phyloP scores from a whole-genome alignment of 2,113 vertebrate species.

The Sitta europaea region DNA sequence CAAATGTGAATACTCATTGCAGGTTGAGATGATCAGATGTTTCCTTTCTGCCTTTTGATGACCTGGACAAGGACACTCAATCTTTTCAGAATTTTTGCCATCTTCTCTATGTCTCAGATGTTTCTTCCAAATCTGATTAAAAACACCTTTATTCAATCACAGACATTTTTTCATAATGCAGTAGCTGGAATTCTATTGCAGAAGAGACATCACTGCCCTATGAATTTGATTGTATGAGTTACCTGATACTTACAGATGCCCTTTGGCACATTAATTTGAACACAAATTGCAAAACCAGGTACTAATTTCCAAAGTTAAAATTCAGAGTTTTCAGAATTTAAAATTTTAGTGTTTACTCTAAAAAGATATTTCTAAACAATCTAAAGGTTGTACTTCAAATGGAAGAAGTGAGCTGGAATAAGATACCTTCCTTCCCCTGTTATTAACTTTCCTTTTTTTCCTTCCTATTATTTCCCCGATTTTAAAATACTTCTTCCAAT shows the following conservation, averaged over 20 bases:
- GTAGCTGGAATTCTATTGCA: not conserved
- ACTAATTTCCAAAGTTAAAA: not conserved
- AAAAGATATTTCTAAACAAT: not conserved
- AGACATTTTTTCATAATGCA: not conserved
- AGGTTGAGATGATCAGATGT: not conserved
- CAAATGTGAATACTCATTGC: not conserved
- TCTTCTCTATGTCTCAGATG: not conserved
- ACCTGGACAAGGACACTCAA: not conserved
- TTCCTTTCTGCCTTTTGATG: not conserved
- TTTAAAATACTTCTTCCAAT: not conserved
- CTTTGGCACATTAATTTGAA: not conserved
- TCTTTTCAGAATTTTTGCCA: not conserved
- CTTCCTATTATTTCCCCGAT: not conserved
- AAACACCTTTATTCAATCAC: not conserved
- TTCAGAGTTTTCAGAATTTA: not conserved
- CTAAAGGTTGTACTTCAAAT: not conserved
- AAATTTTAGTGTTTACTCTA: not conserved
- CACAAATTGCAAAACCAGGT: not conserved
- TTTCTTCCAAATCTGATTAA: not conserved
- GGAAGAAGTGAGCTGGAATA: not conserved
- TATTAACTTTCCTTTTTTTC: not conserved
- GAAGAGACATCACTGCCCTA: not conserved
- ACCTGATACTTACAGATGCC: not conserved
- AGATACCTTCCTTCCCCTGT: not conserved
- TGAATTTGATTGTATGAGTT: not conserved